These are phyloP conservation scores for Camponotus floridanus DNA, from an alignment of 1,140 invertebrate genomes.

Conservation along the genomic window DNA sequence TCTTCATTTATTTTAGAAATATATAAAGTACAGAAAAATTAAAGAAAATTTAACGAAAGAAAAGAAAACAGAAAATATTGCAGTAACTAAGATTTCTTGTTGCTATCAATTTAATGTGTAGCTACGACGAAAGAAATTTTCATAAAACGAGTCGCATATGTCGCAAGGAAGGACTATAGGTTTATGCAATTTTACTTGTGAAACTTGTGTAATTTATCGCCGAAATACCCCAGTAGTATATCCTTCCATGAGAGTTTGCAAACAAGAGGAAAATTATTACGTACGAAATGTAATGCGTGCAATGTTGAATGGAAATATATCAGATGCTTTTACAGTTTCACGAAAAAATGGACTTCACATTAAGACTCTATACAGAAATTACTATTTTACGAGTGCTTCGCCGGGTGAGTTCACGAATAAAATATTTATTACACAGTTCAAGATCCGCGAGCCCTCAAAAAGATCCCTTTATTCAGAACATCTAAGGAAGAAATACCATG, in stretches of 20 bases:
- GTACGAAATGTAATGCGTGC: conserved; percentile 28
- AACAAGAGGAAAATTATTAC: conserved; percentile 32
- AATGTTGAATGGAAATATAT: conserved; percentile 33
- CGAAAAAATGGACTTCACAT: conserved; percentile 14
- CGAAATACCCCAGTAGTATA: conserved; percentile 2
- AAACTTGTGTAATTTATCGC: conserved; percentile 48
- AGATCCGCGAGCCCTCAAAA: background rate
- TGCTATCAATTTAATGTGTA: background rate
- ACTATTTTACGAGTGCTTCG: conserved; percentile 53
- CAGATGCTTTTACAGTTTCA: background rate
- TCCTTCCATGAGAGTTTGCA: background rate
- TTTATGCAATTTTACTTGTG: conserved; percentile 41
- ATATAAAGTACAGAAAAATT: too few relatives aligned
- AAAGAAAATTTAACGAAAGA: too few relatives aligned
- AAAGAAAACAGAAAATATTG: background rate
- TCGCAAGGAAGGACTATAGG: conserved; percentile 7
- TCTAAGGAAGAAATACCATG: conserved; percentile 26
- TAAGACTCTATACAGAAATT: conserved; percentile 30
- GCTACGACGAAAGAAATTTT: conserved; percentile 40
- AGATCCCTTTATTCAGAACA: background rate
- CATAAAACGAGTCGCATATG: conserved; percentile 1
- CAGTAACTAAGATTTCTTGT: background rate
- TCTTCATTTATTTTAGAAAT: background rate
- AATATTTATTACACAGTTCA: conserved; percentile 37
- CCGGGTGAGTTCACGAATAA: conserved; percentile 41